These are phyloP conservation scores for Bambusicola thoracicus DNA, from an alignment of 2,113 vertebrate species.

Conservation along the genomic window DNA sequence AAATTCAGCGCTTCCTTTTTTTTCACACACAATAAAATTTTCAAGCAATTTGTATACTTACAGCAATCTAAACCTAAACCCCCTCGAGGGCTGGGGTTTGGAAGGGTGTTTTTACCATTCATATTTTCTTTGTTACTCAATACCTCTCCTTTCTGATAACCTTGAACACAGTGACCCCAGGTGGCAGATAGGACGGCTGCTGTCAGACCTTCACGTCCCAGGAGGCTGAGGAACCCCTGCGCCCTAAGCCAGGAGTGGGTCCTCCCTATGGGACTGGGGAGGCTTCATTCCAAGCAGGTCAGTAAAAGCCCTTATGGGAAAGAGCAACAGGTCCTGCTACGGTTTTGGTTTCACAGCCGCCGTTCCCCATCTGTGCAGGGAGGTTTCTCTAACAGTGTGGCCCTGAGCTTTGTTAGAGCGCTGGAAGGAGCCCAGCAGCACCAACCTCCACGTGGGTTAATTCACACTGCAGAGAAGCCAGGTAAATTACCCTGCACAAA, in stretches of 20 bases:
- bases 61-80: not conserved
- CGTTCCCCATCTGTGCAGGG: not conserved
- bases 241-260: not conserved
- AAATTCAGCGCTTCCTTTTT: not conserved
- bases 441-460: not conserved
- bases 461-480: not conserved
- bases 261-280: not conserved
- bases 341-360: not conserved
- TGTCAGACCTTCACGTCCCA: not conserved
- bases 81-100: not conserved
- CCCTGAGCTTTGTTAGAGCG: not conserved
- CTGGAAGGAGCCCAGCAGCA: not conserved
- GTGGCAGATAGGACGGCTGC: slow-evolving; percentile 57
- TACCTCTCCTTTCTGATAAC: not conserved
- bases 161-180: slow-evolving; percentile 81
- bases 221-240: rapidly evolving
- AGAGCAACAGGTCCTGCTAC: not conserved
- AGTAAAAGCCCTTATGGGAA: rapidly evolving
- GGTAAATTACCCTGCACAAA: not conserved
- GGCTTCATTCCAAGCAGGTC: not conserved
- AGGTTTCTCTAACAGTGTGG: not conserved
- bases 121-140: not conserved
- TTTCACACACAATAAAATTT: slow-evolving; percentile 11
- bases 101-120: not conserved
- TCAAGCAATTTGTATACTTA: not conserved